These are phyloP conservation scores for Lycopodina hypogea DNA, from an alignment of 37 sponge, comb jelly and placozoan genomes.

Conservation along the genomic window DNA sequence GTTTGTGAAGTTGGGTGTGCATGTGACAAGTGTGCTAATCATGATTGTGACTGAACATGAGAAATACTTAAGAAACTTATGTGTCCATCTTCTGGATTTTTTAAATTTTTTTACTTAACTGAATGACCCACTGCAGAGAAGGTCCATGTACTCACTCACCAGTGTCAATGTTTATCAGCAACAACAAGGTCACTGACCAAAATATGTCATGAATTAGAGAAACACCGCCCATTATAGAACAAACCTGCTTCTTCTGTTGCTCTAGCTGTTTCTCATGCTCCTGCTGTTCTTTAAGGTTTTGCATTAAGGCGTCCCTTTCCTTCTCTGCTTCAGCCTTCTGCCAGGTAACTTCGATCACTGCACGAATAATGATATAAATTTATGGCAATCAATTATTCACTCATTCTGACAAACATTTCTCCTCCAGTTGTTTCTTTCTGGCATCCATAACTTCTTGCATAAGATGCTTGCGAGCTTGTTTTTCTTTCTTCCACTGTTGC, in stretches of 20 bases:
- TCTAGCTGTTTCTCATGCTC: slow-evolving; percentile 68
- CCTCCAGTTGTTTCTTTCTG: slow-evolving; percentile 80
- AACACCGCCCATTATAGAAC: too few species aligned
- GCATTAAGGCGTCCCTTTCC: slow-evolving; percentile 55
- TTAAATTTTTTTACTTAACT: too few species aligned
- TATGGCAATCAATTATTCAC: slow-evolving; percentile 2
- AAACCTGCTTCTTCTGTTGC: slow-evolving; percentile 47
- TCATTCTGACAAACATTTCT: slow-evolving; percentile 56
- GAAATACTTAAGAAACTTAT: too few species aligned
- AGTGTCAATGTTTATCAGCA: too few species aligned
- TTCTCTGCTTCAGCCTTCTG: slow-evolving; percentile 47
- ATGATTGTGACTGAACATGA: too few species aligned
- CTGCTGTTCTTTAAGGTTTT: slow-evolving; percentile 72
- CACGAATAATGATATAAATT: not conserved
- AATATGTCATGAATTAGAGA: too few species aligned
- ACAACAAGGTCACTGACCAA: too few species aligned
- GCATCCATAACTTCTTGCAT: slow-evolving; percentile 85
- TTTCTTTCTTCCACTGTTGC: slow-evolving; percentile 89
- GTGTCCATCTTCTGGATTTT: too few species aligned
- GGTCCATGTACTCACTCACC: too few species aligned
- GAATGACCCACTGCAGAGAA: too few species aligned
- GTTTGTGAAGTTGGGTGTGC: too few species aligned
- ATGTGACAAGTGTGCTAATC: too few species aligned
- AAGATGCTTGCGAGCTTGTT: slow-evolving; percentile 83
- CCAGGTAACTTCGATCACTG: slow-evolving; percentile 54